A percentile compares a stretch with the other conserved stretches of the same genome.
phyloP scores from a whole-genome alignment of 2,797 vertebrate species.

The Trachops cirrhosus region DNA sequence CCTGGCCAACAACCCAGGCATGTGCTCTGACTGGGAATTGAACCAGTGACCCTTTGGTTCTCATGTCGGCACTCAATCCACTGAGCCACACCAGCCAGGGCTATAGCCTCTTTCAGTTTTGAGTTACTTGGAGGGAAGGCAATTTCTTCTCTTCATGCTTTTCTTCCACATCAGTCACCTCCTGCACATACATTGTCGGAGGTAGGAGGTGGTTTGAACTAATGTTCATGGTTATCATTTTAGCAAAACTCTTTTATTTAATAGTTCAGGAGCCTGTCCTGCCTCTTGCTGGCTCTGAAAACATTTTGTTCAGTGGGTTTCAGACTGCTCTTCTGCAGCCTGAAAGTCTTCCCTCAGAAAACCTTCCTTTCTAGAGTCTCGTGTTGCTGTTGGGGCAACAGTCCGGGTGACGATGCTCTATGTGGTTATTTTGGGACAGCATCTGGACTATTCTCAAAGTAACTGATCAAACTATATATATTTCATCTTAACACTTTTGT shows the following conservation, averaged over 20 bases:
- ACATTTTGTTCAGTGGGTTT: background rate
- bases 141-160: background rate
- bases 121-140: background rate
- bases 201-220: background rate
- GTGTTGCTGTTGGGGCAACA: background rate
- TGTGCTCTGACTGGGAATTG: too few species aligned
- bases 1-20: too few species aligned
- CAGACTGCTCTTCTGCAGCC: background rate
- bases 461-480: background rate
- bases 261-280: background rate
- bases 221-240: background rate
- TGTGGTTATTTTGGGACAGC: background rate
- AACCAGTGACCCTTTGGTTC: too few species aligned
- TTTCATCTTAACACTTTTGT: conserved; percentile 36
- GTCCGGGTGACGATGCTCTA: background rate
- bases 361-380: background rate
- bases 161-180: background rate
- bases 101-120: background rate
- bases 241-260: background rate
- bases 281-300: background rate
- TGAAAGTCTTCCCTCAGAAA: background rate
- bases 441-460: conserved; percentile 13
- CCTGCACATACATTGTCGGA: background rate
- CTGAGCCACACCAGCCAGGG: too few species aligned
- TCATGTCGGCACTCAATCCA: too few species aligned